A percentile compares a stretch with the other conserved stretches of the same genome.
Evolutionary conservation across 2,888 invertebrate species (phyloP).

Genomic region (Hirtodrosophila cameraria): DNA sequence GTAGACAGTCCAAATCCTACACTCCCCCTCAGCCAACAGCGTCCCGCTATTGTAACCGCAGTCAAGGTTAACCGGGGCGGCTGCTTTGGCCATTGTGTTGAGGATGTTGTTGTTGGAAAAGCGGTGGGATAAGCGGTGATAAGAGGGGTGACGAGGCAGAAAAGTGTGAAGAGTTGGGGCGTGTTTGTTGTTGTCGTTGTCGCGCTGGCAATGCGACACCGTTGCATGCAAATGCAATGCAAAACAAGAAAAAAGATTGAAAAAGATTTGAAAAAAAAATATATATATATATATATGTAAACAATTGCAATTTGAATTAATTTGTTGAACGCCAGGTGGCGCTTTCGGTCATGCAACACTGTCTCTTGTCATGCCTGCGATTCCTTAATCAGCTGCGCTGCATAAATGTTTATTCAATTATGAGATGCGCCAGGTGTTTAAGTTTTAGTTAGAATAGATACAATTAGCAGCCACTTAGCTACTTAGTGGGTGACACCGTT

Average conservation of each 20-base stretch:
- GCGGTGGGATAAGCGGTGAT: no score
- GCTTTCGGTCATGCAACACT: no score
- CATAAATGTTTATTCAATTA: slow-evolving; percentile 49
- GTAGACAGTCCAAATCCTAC: neutral
- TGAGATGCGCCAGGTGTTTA: no score
- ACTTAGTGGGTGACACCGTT: no score
- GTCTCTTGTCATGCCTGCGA: slow-evolving; percentile 2
- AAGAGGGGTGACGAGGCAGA: neutral
- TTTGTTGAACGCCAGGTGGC: slow-evolving; percentile 42
- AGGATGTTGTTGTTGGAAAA: neutral
- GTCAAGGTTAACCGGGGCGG: slow-evolving; percentile 65
- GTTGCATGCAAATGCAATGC: slow-evolving; percentile 41
- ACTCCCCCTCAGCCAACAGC: neutral
- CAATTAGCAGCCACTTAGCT: no score
- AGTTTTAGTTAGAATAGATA: no score
- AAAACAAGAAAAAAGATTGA: neutral
- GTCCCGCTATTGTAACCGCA: slow-evolving; percentile 57
- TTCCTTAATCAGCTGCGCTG: slow-evolving; percentile 4
- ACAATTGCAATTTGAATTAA: slow-evolving; percentile 29
- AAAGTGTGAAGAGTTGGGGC: neutral
- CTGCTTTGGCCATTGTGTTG: slow-evolving; percentile 47
- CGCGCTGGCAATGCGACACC: slow-evolving; percentile 40
- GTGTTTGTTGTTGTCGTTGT: slow-evolving; percentile 16
- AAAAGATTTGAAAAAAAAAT: slow-evolving; percentile 2
- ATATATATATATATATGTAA: no score